Percentiles rank a stretch among this genome's conserved stretches.
phyloP scores from a whole-genome alignment of 2,113 vertebrate species.

The Trogon surrucura region DNA sequence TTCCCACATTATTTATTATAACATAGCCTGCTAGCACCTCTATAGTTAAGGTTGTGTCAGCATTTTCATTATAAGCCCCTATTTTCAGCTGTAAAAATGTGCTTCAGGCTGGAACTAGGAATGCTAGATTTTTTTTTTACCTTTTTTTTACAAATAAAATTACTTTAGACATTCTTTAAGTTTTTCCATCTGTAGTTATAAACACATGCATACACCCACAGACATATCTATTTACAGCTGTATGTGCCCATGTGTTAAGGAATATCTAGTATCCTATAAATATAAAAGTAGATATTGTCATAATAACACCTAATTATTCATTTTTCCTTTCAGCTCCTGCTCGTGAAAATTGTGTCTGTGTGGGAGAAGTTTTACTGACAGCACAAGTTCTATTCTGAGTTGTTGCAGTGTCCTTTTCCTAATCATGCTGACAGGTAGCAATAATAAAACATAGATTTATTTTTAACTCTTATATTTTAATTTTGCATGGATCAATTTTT shows the following conservation, averaged over 20 bases:
- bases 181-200: slow-evolving; percentile 15
- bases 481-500: fast-evolving
- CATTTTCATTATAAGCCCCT: slow-evolving; percentile 76
- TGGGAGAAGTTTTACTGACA: background rate
- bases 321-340: background rate
- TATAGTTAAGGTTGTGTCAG: slow-evolving; percentile 78
- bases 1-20: slow-evolving; percentile 81
- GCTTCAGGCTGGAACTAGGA: slow-evolving; percentile 70
- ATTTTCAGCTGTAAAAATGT: slow-evolving; percentile 77
- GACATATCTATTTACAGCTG: background rate
- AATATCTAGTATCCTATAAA: background rate
- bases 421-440: background rate
- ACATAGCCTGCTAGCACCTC: slow-evolving; percentile 71
- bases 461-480: background rate
- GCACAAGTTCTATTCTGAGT: background rate
- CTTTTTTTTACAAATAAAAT: slow-evolving; percentile 54
- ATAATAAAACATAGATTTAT: background rate
- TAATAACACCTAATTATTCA: background rate
- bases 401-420: background rate
- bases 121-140: slow-evolving; percentile 52
- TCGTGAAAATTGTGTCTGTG: background rate
- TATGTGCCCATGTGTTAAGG: background rate
- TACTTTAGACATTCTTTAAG: slow-evolving; percentile 44
- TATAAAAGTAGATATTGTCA: background rate
- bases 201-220: background rate